These are phyloP conservation scores for Cairina moschata DNA, from an alignment of 2,113 vertebrate genomes.

Conservation along the genomic window DNA sequence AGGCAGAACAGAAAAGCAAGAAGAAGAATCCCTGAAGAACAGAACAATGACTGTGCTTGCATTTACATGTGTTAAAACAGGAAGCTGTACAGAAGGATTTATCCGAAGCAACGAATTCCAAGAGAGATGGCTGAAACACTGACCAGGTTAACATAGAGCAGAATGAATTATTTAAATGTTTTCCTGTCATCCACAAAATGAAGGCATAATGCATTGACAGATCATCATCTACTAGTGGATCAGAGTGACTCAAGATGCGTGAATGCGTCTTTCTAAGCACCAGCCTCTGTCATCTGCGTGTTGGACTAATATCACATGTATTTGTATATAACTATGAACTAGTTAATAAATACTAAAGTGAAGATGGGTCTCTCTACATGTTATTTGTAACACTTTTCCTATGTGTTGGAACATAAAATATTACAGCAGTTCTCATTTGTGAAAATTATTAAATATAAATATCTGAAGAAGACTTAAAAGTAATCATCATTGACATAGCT, in stretches of 20 bases:
- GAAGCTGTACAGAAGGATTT: background rate
- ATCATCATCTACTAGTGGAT: background rate
- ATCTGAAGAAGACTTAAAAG: background rate
- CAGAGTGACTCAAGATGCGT: background rate
- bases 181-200: background rate
- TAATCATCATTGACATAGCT: background rate
- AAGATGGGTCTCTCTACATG: background rate
- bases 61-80: background rate
- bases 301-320: background rate
- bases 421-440: background rate
- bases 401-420: background rate
- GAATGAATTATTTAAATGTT: background rate
- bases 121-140: background rate
- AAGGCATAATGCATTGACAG: background rate
- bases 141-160: background rate
- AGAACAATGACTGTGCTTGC: background rate
- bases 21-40: conserved; percentile 54
- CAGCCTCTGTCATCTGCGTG: background rate
- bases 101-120: background rate
- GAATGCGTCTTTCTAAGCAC: background rate
- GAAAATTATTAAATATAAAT: background rate
- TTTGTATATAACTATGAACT: conserved; percentile 3
- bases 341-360: background rate
- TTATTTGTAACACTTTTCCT: background rate
- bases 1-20: conserved; percentile 72